Base-by-base conservation (phyloP, 2,888 invertebrate species). In the Hydropsyche betteni region DNA sequence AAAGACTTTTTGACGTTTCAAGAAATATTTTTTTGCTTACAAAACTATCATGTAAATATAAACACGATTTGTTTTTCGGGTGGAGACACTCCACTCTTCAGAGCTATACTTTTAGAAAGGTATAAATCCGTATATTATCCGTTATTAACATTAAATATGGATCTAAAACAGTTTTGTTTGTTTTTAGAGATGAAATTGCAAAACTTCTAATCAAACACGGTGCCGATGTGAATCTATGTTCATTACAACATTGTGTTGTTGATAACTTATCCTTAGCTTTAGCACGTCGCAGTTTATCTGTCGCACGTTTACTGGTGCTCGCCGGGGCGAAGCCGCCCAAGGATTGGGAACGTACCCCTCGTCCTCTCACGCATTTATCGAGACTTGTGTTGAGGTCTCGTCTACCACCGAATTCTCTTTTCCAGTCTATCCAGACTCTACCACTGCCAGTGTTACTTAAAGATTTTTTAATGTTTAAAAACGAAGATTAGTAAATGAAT, bases 141-240 rank as follows among this genome's bases (percentile, higher is more conserved):
- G 16, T 14, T 14, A 7, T 72, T 53, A 69, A 12, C 24, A 16
- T 68, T 4, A 6, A 69, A 64, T 78, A 12, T 16, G n/a, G 7
- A 3, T 53, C 6, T 16, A 53, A 10, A 53, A 53, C 7, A 0
- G 3, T 8, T 50, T 75, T 36, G 4, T 64, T 68, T 24, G n/a
- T 33, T 80, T 85, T 70, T 84, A 87, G 88, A 80, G 86, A 87
- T 78, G 81, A 85, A 74, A 89, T 89, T 10, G 90, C 90, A 2
- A 84, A 86, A 61, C 82, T 89, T 10, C 84, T 91, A 8, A 88
- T 91, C 71, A 87, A 88, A 74, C 87, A 90, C 79, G 92, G 92
- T 50, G 90, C 90, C 8, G 89, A 91, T 80, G 90, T 91, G 0
- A 91, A 91, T 81, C 83, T 87, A 2, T 87, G 88, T 78, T 89